Conservation (phyloP, 2,888 invertebrate genomes). For the Eupithecia abbreviata region DNA sequence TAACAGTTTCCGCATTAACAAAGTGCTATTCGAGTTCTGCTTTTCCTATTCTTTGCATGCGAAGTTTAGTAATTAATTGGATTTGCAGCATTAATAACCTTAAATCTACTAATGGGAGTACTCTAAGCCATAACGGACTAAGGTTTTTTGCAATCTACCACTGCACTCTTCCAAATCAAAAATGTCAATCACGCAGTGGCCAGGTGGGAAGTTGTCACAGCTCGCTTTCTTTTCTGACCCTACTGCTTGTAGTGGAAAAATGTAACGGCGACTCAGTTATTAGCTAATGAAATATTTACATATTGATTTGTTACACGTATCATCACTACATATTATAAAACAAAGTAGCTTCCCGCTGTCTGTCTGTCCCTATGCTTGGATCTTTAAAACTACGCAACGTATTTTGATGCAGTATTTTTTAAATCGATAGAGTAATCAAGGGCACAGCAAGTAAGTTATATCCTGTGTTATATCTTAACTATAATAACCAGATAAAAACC, state of each 20-base stretch:
- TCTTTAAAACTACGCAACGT: too few species aligned
- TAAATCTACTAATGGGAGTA: too few species aligned
- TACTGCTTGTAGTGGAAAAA: background rate
- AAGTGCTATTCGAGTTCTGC: conserved; percentile 17
- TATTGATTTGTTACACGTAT: too few species aligned
- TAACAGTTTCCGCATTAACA: conserved; percentile 32
- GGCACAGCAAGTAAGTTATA: too few species aligned
- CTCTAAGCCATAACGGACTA: too few species aligned
- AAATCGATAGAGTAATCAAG: too few species aligned
- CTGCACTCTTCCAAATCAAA: background rate
- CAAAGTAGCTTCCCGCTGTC: too few species aligned
- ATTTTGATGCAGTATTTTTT: too few species aligned
- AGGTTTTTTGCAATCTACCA: background rate
- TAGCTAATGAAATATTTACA: background rate
- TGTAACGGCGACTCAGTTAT: background rate
- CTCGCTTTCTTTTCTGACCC: background rate
- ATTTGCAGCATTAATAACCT: background rate
- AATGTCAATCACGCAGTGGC: background rate
- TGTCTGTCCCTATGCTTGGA: too few species aligned
- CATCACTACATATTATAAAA: too few species aligned
- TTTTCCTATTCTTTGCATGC: conserved; percentile 20
- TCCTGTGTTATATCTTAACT: too few species aligned
- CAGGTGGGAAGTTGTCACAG: background rate
- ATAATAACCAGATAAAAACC: too few species aligned
- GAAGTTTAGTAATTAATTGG: conserved; percentile 10